Evolutionary conservation across 2,888 invertebrate species (phyloP).

Genomic region (Ptycholaimellus sp.): DNA sequence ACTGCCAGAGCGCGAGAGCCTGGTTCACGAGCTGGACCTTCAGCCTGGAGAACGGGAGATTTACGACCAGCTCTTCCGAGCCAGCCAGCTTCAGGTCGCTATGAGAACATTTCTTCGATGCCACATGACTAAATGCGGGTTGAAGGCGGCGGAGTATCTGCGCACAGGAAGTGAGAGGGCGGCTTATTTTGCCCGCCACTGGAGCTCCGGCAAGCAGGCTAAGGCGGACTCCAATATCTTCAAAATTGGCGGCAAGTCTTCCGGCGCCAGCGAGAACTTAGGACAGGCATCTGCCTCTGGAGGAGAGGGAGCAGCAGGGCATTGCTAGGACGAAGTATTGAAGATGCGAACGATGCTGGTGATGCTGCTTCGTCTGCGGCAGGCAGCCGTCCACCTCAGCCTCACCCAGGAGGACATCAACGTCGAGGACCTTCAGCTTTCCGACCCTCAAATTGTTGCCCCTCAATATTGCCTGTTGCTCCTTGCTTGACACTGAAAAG

Average conservation of each 20-base stretch:
- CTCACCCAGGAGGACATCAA: slow-evolving; percentile 44
- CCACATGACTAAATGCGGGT: too few species aligned
- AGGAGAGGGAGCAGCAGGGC: slow-evolving; percentile 8
- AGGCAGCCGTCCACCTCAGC: slow-evolving; percentile 66
- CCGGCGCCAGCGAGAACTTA: too few species aligned
- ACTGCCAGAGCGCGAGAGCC: slow-evolving; percentile 17
- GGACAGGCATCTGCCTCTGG: too few species aligned
- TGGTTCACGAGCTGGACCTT: slow-evolving; percentile 17
- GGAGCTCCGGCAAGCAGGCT: slow-evolving; percentile 9
- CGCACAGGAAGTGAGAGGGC: too few species aligned
- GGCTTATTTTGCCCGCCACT: too few species aligned
- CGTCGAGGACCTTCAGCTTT: not conserved
- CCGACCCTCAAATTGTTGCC: not conserved
- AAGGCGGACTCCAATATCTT: too few species aligned
- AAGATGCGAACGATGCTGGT: slow-evolving; percentile 35
- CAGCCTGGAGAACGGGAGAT: slow-evolving; percentile 8
- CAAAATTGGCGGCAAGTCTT: too few species aligned
- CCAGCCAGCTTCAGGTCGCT: slow-evolving; percentile 14
- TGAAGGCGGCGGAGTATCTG: too few species aligned
- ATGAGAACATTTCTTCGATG: too few species aligned
- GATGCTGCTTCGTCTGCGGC: slow-evolving; percentile 54
- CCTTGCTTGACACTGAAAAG: slow-evolving; percentile 3
- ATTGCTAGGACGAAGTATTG: slow-evolving; percentile 9
- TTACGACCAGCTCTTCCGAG: too few species aligned
- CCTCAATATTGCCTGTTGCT: not conserved